Evolutionary conservation across 2,113 vertebrate species (phyloP).

Genomic region (Xerus inauris): DNA sequence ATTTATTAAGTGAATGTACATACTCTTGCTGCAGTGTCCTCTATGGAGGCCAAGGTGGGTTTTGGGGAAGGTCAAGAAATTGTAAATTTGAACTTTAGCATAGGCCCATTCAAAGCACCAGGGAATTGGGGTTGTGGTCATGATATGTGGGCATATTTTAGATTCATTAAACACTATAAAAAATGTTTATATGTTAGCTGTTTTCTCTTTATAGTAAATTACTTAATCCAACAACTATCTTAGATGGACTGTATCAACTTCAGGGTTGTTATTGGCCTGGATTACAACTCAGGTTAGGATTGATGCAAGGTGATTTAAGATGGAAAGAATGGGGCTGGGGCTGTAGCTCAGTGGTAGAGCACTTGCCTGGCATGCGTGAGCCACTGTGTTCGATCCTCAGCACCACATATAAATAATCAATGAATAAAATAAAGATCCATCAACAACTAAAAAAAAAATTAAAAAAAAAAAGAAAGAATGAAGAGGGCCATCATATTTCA

Average conservation of each 20-base stretch:
- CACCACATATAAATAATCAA: too few relatives aligned
- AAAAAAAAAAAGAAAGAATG: too few relatives aligned
- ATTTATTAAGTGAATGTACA: background rate
- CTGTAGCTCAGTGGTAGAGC: too few relatives aligned
- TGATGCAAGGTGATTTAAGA: constrained; percentile 36
- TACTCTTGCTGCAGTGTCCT: background rate
- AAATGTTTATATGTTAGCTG: constrained; percentile 2
- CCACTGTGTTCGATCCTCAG: too few relatives aligned
- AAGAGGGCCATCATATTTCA: background rate
- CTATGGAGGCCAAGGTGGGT: background rate
- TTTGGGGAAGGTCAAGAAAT: background rate
- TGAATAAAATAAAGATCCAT: too few relatives aligned
- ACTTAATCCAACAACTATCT: background rate
- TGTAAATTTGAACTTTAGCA: background rate
- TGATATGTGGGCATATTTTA: background rate
- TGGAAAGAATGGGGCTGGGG: constrained; percentile 24
- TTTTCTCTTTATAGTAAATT: background rate
- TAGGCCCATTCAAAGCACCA: background rate
- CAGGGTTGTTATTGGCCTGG: background rate
- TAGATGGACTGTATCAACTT: background rate
- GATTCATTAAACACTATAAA: background rate
- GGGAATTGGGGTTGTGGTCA: background rate
- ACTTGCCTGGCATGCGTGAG: too few relatives aligned
- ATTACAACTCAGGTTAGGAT: background rate
- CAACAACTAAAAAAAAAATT: too few relatives aligned